These are phyloP conservation scores for Nemotelus pantherinus DNA, from an alignment of 2,888 invertebrate species.

Conservation along the genomic window DNA sequence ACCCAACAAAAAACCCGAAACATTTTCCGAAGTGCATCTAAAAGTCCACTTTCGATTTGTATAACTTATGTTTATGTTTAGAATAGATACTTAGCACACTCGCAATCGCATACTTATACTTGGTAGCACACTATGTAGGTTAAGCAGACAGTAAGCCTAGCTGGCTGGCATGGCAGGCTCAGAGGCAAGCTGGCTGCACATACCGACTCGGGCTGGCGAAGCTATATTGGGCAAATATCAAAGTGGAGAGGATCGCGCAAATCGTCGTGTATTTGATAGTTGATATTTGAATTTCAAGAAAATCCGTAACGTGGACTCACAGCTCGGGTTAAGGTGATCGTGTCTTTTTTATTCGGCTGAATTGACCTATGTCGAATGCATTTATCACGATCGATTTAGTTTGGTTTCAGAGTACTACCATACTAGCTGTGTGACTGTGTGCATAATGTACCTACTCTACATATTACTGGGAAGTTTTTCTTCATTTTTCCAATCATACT, in stretches of 20 bases:
- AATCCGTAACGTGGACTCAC: slow-evolving; percentile 41
- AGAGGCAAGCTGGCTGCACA: background rate
- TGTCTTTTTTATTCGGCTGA: slow-evolving; percentile 48
- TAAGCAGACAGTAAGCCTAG: background rate
- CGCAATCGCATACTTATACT: background rate
- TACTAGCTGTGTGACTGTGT: no score
- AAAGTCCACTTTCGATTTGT: slow-evolving; percentile 42
- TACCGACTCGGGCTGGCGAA: background rate
- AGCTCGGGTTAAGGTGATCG: slow-evolving; percentile 49
- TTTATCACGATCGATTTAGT: slow-evolving; percentile 49
- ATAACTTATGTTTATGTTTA: slow-evolving; percentile 31
- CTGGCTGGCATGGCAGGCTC: background rate
- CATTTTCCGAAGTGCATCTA: background rate
- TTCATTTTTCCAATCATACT: slow-evolving; percentile 4
- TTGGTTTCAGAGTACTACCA: background rate
- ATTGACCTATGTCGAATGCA: slow-evolving; percentile 51
- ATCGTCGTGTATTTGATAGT: slow-evolving; percentile 46
- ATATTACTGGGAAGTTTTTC: background rate
- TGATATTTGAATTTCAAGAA: slow-evolving; percentile 44
- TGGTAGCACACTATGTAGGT: background rate
- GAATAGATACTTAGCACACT: background rate
- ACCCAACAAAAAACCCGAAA: background rate
- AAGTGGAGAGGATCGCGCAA: slow-evolving; percentile 37
- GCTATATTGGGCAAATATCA: slow-evolving; percentile 41
- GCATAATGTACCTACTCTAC: background rate